phyloP scores from a whole-genome alignment of 2,113 vertebrate genomes.

The Cricetomys ansorgei region DNA sequence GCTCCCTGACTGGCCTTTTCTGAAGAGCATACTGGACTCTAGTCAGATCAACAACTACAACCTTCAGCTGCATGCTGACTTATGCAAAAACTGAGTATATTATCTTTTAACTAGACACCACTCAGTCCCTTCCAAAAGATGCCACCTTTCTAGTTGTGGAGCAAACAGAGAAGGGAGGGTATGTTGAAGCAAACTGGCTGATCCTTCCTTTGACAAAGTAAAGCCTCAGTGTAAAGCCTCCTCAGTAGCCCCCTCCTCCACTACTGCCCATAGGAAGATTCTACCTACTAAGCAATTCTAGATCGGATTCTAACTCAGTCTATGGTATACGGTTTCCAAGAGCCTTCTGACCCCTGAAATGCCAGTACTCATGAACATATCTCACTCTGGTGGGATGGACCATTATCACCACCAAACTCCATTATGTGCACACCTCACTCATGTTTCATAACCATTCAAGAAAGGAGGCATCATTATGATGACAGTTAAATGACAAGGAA shows the following conservation, averaged over 20 bases:
- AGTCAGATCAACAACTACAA: background rate
- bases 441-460: background rate
- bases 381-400: background rate
- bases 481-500: background rate
- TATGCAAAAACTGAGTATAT: background rate
- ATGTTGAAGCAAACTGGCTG: no score
- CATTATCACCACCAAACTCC: background rate
- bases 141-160: background rate
- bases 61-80: background rate
- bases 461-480: background rate
- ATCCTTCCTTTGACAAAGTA: background rate
- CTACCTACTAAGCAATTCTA: background rate
- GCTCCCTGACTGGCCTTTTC: background rate
- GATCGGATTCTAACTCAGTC: constrained; percentile 16
- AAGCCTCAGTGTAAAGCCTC: background rate
- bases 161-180: constrained; percentile 12
- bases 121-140: background rate
- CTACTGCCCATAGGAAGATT: background rate
- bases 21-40: background rate
- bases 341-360: background rate
- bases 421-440: background rate
- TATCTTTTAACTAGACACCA: background rate
- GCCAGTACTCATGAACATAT: background rate
- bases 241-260: background rate
- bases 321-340: background rate